These are phyloP conservation scores for Theocolax elegans DNA, from an alignment of 1,140 invertebrate genomes.

Conservation along the genomic window DNA sequence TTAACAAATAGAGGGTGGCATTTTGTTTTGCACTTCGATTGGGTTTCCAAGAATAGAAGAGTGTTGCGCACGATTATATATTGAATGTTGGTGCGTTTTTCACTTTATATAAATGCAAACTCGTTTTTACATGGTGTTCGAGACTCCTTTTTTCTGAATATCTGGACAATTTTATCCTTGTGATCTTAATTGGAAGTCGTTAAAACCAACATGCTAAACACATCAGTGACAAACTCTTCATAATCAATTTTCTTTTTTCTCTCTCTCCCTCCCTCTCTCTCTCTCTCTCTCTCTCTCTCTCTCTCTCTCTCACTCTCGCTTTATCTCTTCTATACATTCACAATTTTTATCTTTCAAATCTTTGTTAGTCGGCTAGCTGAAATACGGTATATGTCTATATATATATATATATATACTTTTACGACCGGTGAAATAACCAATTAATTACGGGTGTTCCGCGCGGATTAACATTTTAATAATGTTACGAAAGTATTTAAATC, in stretches of 20 bases:
- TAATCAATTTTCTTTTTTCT: slow-evolving; percentile 31
- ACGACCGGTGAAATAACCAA: background rate
- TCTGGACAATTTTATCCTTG: slow-evolving; percentile 34
- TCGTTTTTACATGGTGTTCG: slow-evolving; percentile 31
- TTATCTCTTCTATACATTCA: too few species aligned
- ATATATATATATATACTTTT: too few species aligned
- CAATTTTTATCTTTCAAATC: slow-evolving; percentile 22
- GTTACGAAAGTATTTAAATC: too few species aligned
- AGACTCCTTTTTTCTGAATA: slow-evolving; percentile 33
- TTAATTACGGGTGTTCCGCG: too few species aligned
- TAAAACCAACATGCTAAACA: slow-evolving; percentile 25
- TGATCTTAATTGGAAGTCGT: slow-evolving; percentile 35
- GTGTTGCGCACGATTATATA: too few species aligned
- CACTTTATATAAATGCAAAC: slow-evolving; percentile 19
- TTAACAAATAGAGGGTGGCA: background rate
- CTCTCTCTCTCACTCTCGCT: too few species aligned
- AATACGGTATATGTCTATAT: background rate
- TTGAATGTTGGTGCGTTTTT: slow-evolving; percentile 5
- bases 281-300: too few species aligned
- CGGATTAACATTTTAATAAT: too few species aligned
- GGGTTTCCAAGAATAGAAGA: slow-evolving; percentile 25
- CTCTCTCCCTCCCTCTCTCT: too few species aligned
- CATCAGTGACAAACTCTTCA: slow-evolving; percentile 16
- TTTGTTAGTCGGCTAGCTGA: background rate
- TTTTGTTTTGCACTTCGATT: background rate